Conservation (phyloP, 2,888 invertebrate genomes). For the Drosophila antonietae region DNA sequence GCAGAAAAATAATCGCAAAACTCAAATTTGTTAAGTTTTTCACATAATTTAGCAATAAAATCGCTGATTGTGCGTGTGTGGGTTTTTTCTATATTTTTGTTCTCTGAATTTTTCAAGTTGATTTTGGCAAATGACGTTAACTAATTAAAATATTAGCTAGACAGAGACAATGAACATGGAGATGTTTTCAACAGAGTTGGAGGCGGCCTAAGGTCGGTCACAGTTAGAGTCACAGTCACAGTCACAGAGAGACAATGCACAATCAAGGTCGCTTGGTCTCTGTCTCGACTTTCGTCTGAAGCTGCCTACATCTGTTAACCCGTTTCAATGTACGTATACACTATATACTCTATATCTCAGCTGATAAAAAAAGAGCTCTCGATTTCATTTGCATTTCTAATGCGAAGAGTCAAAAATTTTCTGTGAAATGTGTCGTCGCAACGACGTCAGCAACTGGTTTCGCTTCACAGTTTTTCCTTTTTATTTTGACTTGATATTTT, state of each 20-base stretch:
- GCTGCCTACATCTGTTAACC: constrained; percentile 6
- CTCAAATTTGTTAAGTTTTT: constrained; percentile 40
- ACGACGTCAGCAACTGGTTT: constrained; percentile 73
- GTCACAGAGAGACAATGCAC: constrained; percentile 50
- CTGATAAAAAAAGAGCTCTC: constrained; percentile 52
- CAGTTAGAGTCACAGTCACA: background rate
- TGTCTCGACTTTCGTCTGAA: background rate
- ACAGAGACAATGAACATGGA: constrained; percentile 33
- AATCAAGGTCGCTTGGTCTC: constrained; percentile 37
- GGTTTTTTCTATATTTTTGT: constrained; percentile 6
- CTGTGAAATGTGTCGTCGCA: constrained; percentile 45
- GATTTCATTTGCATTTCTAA: constrained; percentile 76
- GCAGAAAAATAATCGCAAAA: constrained; percentile 8
- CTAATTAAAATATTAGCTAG: constrained; percentile 31
- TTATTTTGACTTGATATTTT: constrained; percentile 36
- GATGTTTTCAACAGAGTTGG: constrained; percentile 3
- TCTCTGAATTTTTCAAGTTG: constrained; percentile 5
- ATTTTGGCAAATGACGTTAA: constrained; percentile 45
- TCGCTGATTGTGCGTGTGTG: constrained; percentile 21
- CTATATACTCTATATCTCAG: background rate
- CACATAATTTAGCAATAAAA: constrained; percentile 63
- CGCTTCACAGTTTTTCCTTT: constrained; percentile 37
- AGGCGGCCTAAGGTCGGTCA: constrained; percentile 51
- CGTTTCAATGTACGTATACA: constrained; percentile 8
- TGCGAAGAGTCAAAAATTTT: constrained; percentile 49